These are phyloP conservation scores for Bellardia bayeri DNA, from an alignment of 2,888 invertebrate species.

Conservation along the genomic window DNA sequence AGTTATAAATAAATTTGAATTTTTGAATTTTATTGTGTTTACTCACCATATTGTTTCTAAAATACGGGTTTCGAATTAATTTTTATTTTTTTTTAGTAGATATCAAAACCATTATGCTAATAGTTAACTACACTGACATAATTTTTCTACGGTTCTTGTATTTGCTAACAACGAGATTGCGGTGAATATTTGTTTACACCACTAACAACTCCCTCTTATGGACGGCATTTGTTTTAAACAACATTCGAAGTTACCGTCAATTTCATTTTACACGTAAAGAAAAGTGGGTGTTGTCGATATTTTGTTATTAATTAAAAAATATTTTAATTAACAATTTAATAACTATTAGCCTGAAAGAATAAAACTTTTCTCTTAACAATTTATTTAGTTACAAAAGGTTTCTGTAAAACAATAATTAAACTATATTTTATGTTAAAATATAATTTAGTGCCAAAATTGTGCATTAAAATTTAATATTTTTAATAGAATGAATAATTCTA, in stretches of 20 bases:
- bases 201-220: background rate
- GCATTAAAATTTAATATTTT: no score
- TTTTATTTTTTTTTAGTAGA: background rate
- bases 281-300: no score
- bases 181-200: constrained; percentile 25
- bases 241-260: background rate
- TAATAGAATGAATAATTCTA: no score
- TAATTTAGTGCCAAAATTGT: no score
- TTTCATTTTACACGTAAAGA: background rate
- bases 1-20: no score
- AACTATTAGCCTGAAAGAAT: no score
- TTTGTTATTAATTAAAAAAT: no score
- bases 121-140: background rate
- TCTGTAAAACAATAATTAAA: no score
- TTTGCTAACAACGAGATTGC: background rate
- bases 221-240: background rate
- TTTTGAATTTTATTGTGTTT: background rate
- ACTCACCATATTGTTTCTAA: background rate
- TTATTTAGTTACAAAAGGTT: no score
- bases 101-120: background rate
- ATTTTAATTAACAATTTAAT: no score
- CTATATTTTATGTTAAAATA: no score
- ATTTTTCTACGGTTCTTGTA: constrained; percentile 26
- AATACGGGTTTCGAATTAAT: background rate
- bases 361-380: no score